phyloP scores from a whole-genome alignment of 2,113 vertebrate genomes.

The Gopherus evgoodei region DNA sequence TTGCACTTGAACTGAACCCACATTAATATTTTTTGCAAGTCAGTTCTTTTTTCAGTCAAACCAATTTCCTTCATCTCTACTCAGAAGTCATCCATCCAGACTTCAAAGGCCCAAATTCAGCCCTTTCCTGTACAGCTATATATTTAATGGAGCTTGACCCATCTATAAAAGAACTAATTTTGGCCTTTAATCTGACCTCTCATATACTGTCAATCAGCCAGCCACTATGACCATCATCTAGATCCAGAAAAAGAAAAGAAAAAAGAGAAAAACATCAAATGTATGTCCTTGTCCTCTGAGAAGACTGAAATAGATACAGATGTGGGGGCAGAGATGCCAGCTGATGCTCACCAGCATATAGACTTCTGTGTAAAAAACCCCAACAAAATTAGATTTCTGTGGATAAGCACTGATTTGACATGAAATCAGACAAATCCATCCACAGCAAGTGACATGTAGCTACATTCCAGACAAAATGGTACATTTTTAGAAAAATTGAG shows the following conservation, averaged over 20 bases:
- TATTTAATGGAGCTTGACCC: neutral
- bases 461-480: neutral
- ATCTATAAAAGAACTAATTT: slow-evolving; percentile 27
- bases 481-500: slow-evolving; percentile 22
- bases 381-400: slow-evolving; percentile 33
- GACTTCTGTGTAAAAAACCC: neutral
- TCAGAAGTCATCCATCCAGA: neutral
- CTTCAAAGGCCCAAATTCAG: neutral
- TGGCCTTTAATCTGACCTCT: slow-evolving; percentile 25
- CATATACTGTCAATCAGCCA: neutral
- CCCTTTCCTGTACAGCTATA: neutral
- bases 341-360: slow-evolving; percentile 41
- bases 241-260: slow-evolving; percentile 26
- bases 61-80: neutral
- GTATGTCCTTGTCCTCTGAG: neutral
- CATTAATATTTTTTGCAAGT: neutral
- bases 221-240: slow-evolving; percentile 16
- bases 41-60: neutral
- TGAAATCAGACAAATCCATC: slow-evolving; percentile 24
- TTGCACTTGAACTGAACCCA: neutral
- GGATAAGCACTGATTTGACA: slow-evolving; percentile 47
- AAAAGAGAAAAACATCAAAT: slow-evolving; percentile 1
- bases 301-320: neutral
- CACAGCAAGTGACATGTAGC: neutral
- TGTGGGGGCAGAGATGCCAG: neutral